Conservation (phyloP, 2,113 vertebrate genomes). For the Lagopus muta region DNA sequence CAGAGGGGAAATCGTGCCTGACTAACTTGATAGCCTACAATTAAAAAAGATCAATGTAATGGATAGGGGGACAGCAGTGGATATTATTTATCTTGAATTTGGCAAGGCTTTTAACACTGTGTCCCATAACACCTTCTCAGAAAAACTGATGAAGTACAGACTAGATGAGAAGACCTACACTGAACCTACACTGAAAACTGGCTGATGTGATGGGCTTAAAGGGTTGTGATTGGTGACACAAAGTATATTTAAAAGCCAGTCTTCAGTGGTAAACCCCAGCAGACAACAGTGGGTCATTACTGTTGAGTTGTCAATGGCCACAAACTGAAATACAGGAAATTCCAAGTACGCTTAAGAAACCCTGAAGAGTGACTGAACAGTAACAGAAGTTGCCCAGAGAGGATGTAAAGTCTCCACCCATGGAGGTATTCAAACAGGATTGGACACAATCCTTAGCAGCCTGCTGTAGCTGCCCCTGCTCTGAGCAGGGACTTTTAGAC, state of each 20-base stretch:
- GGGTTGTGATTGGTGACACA: not conserved
- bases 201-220: not conserved
- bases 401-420: not conserved
- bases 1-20: not conserved
- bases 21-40: not conserved
- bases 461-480: not conserved
- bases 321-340: not conserved
- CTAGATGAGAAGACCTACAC: not conserved
- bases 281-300: not conserved
- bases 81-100: not conserved
- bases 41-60: not conserved
- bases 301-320: not conserved
- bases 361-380: not conserved
- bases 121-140: not conserved
- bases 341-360: not conserved
- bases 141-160: not conserved
- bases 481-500: not conserved
- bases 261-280: not conserved
- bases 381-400: not conserved
- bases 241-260: not conserved
- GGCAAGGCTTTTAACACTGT: not conserved
- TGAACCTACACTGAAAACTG: not conserved
- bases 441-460: not conserved
- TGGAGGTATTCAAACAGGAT: not conserved
- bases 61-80: not conserved